A percentile compares a stretch with the other conserved stretches of the same genome.
These are phyloP conservation scores for Pteropus alecto DNA, from an alignment of 2,113 vertebrate genomes.

Conservation along the genomic window DNA sequence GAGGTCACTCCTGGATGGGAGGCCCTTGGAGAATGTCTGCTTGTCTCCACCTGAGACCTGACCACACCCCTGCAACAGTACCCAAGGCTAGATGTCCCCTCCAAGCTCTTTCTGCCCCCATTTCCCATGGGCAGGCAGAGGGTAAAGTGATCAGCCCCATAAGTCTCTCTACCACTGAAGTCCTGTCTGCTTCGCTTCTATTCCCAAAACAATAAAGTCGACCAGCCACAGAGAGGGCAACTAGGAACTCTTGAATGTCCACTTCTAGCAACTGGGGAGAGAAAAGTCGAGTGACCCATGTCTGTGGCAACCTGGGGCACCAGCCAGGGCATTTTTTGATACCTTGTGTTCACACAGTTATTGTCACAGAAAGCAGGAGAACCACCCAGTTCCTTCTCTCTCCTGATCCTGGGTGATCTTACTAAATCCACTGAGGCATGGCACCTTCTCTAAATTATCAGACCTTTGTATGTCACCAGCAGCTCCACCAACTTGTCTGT, in stretches of 20 bases:
- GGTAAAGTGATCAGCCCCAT: not conserved
- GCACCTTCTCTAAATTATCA: conserved; percentile 7
- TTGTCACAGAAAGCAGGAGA: conserved; percentile 2
- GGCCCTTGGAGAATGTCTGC: not conserved
- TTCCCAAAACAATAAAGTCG: not conserved
- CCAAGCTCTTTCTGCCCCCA: no score
- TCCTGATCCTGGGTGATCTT: conserved; percentile 40
- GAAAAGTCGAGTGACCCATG: not conserved
- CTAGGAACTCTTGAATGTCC: not conserved
- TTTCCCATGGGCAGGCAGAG: not conserved
- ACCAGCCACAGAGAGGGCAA: not conserved
- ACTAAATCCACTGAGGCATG: conserved; percentile 28
- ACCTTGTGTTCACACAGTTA: not conserved
- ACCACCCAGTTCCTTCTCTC: conserved; percentile 52
- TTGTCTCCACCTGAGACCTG: not conserved
- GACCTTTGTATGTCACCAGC: not conserved
- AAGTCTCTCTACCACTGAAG: not conserved
- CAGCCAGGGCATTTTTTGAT: not conserved
- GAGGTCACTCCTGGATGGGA: not conserved
- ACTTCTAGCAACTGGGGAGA: not conserved
- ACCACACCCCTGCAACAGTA: not conserved
- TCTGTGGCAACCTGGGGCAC: not conserved
- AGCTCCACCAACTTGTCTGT: rapidly evolving
- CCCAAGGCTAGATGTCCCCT: not conserved
- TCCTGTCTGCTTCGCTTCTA: not conserved